Evolutionary conservation across 2,888 invertebrate species (phyloP).

Genomic region (Drosophila sordidula): DNA sequence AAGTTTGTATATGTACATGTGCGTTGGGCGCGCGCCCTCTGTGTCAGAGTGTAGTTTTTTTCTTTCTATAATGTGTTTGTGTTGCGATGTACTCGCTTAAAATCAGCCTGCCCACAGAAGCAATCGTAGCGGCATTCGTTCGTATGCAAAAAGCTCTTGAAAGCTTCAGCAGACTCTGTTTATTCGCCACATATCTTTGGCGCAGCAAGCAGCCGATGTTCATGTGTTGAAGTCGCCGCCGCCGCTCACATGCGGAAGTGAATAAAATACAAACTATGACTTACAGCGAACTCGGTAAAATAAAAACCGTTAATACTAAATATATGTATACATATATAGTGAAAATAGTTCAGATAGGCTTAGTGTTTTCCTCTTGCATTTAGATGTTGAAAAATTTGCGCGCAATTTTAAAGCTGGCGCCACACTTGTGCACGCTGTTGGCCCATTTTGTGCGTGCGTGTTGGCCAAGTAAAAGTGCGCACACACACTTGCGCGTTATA

Average conservation of each 20-base stretch:
- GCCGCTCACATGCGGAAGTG: slow-evolving; percentile 65
- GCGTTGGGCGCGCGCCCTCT: slow-evolving; percentile 55
- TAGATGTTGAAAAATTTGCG: slow-evolving; percentile 32
- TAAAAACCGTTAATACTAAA: neutral
- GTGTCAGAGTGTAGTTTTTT: slow-evolving; percentile 21
- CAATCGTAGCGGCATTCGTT: slow-evolving; percentile 35
- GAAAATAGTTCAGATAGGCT: neutral
- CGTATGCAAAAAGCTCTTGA: slow-evolving; percentile 44
- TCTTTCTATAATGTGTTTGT: slow-evolving; percentile 18
- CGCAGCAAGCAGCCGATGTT: slow-evolving; percentile 32
- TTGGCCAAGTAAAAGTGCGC: slow-evolving; percentile 53
- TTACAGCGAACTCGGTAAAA: neutral
- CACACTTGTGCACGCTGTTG: slow-evolving; percentile 53
- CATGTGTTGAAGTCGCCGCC: slow-evolving; percentile 22
- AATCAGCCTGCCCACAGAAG: slow-evolving; percentile 32
- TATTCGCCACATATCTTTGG: slow-evolving; percentile 35
- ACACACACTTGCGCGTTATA: slow-evolving; percentile 30
- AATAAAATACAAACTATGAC: slow-evolving; percentile 38
- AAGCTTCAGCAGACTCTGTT: slow-evolving; percentile 42
- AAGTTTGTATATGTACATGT: slow-evolving; percentile 43
- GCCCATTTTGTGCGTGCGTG: slow-evolving; percentile 55
- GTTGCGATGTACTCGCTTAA: slow-evolving; percentile 48
- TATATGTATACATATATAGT: neutral
- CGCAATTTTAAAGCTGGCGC: slow-evolving; percentile 50
- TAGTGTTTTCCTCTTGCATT: neutral